Base-by-base conservation (phyloP, 2,888 invertebrate genomes). In the Nymphalis urticae region DNA sequence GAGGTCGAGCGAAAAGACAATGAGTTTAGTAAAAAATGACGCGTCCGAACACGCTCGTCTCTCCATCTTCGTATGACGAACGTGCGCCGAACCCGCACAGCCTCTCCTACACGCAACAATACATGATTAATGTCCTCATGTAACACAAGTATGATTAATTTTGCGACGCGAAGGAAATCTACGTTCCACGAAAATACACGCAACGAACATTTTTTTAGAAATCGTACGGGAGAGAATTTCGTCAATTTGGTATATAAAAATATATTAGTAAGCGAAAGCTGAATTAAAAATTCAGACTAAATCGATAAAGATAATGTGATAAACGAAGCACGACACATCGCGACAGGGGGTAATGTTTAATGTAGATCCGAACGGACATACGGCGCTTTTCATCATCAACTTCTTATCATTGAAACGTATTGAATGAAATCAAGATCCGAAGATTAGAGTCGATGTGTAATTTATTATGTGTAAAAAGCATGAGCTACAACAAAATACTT, bases 281-380 rank as follows among this genome's bases (percentile, higher is more conserved):
- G 76, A 80, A 86, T 88, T 85, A 84, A 82, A 83, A 88, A 89
- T 85, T 77, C 82, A 79, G 79, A 78, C 79, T 77, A 77, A 79
- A 75, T 80, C 82, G 82, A 86, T 85, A 82, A 84, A 85, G 85
- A 87, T 86, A 85, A 89, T 84, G 82, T 81, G 87, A 87, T 87
- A 87, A 88, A 85, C 82, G 84, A 83, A 85, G 81, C 81, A 83
- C 80, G 85, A 85, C 85, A 82, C 81, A 80, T 82, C 86, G 73
- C 89, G 75, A 80, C 85, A 79, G 90, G 90, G 80, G 89, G 85
- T 86, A 81, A 90, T 89, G 90, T 90, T 86, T 91, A 85, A 90
- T 90, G 87, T 83, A 88, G 76, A 80, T 76, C 75, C 76, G 69
- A 60, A 74, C 64, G 74, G 75, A 78, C 77, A 76, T 76, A 77